Percentiles rank a stretch among this genome's conserved stretches.
These are phyloP conservation scores for Hoplodrina ambigua DNA, from an alignment of 2,888 invertebrate species.

Conservation along the genomic window DNA sequence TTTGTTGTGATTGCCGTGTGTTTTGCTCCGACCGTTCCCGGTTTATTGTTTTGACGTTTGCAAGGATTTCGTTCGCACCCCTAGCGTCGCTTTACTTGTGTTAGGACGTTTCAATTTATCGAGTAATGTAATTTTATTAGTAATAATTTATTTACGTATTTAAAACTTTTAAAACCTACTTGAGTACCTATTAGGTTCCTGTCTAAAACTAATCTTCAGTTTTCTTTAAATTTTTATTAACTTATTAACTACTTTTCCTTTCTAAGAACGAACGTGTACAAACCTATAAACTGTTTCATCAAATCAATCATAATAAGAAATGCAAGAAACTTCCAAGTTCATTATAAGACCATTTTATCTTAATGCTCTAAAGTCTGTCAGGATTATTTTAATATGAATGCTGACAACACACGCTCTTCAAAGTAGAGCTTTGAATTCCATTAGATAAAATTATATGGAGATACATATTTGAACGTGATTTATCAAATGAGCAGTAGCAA, in stretches of 20 bases:
- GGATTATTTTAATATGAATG: slow-evolving; percentile 71
- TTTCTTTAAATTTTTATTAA: not conserved
- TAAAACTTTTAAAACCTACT: not conserved
- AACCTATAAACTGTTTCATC: slow-evolving; percentile 18
- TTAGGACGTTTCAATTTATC: slow-evolving; percentile 63
- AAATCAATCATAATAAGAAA: slow-evolving; percentile 50
- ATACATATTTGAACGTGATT: slow-evolving; percentile 37
- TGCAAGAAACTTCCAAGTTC: slow-evolving; percentile 38
- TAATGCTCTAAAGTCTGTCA: slow-evolving; percentile 69
- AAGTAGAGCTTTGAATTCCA: slow-evolving; percentile 65
- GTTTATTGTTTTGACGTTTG: slow-evolving; percentile 68
- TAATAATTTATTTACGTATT: slow-evolving; percentile 1
- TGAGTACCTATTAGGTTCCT: too few species aligned
- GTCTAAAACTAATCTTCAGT: not conserved
- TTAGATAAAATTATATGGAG: slow-evolving; percentile 53
- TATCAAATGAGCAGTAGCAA: slow-evolving; percentile 27
- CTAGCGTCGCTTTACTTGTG: slow-evolving; percentile 35
- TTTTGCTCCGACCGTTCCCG: slow-evolving; percentile 69
- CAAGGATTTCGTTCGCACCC: slow-evolving; percentile 55
- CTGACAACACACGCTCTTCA: slow-evolving; percentile 46
- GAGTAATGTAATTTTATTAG: not conserved
- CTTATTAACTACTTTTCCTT: too few species aligned
- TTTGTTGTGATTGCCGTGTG: slow-evolving; percentile 86
- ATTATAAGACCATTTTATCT: slow-evolving; percentile 69
- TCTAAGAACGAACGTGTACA: too few species aligned